Evolutionary conservation across 2,113 vertebrate species (phyloP), one percentile per base, ranked within the genome.

Genomic region (Narcine bancroftii): DNA sequence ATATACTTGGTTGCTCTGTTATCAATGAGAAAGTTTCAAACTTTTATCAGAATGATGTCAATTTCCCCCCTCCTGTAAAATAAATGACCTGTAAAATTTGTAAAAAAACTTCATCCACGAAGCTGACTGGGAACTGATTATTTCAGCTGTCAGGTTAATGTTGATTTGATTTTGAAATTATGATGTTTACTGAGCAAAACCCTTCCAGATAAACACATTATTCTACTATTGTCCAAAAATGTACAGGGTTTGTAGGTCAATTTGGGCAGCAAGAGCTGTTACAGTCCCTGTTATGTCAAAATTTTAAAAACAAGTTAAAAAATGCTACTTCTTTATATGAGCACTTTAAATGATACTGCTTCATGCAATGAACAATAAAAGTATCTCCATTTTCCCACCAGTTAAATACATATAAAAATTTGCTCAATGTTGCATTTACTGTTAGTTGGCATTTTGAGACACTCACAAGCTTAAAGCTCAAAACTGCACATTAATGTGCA

Each of bases 41-140:
- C 81, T 87, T 81, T 60, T 63, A 87, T 19, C 19, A 63, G 53
- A 87, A 87, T 60, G 33, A 87, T 60, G 81, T 60, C 33, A 87
- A 87, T 87, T 87, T 53, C 79, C 13, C 53, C 6, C 13, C 36
- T 53, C 15, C 36, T 2, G 17, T 87, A 63, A 87, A 87, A 24
- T 87, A 60, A 9, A 5, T 36, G 19, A 39, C n/a, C 15, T 33
- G 17, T 53, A 63, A 63, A 13, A 33, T n/a, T 36, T 87, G 33
- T 60, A 87, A 87, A 87, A n/a, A 87, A 60, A 33, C 81, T 42
- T 87, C 81, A 63, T 87, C 53, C 81, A 87, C 60, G 19, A 85
- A 53, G 81, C 33, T 87, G 53, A 87, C 53, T 60, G 81, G 53
- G 53, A 87, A 87, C 60, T 87, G 81, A 87, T n/a, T 3, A 60